Conservation (phyloP, 2,888 invertebrate species). For the Griposia aprilina region DNA sequence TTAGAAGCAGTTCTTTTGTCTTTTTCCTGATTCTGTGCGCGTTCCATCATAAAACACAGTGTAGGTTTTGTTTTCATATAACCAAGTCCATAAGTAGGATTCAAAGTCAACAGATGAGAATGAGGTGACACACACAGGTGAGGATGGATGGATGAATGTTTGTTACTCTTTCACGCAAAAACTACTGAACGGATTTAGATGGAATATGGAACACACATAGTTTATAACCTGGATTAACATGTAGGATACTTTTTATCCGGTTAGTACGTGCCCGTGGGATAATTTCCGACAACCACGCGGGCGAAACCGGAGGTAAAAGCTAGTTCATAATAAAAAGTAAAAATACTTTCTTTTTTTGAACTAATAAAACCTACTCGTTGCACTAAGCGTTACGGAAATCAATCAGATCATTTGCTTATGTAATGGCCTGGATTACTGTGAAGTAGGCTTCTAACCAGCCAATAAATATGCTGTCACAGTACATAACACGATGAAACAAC, state of each 20-base stretch:
- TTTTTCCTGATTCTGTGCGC: neutral
- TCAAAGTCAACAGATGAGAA: too few relatives aligned
- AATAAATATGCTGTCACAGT: constrained; percentile 19
- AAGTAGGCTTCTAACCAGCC: constrained; percentile 18
- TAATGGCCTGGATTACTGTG: constrained; percentile 6
- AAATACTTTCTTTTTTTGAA: neutral
- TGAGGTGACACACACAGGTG: too few relatives aligned
- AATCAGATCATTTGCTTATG: neutral
- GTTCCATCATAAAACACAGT: neutral
- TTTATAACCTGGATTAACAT: too few relatives aligned
- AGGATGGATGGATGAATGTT: too few relatives aligned
- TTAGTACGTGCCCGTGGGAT: too few relatives aligned
- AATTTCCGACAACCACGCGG: too few relatives aligned
- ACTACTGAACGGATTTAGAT: too few relatives aligned
- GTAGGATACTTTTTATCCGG: too few relatives aligned
- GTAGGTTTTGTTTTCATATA: neutral
- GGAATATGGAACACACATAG: too few relatives aligned
- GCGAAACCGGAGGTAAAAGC: too few relatives aligned
- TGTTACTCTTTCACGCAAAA: too few relatives aligned
- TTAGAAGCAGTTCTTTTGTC: neutral
- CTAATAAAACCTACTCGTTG: neutral
- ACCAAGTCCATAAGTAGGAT: too few relatives aligned
- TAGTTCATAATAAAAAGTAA: neutral
- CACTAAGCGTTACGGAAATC: neutral
- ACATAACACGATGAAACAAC: constrained; percentile 12